Base-by-base conservation (phyloP, 2,797 vertebrate genomes). In the Orientallactaga sibirica region DNA sequence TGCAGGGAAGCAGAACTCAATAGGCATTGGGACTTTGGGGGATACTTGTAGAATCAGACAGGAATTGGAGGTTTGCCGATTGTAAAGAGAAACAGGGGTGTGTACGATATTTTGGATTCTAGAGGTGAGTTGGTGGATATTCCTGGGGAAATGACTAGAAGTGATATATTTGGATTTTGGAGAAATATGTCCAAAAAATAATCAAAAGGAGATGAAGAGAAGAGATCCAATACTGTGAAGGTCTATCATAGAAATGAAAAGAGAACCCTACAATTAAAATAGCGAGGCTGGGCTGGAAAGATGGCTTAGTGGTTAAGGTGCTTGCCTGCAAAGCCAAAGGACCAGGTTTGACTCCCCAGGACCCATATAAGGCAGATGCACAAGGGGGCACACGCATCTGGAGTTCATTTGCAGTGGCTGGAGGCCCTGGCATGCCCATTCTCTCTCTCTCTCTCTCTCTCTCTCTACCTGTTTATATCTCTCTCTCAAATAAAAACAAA, bases 1-100 rank as follows among this genome's bases (percentile, higher is more conserved):
- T 88, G 48, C 55, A 68, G 29, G 66, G 62, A 96, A 85, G 67
- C 55, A 92, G 68, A 74, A 84, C 48, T 92, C 43, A 92, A 48
- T 86, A 70, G 64, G 27, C 27, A n/a, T 27, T 91, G 43, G 55
- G 1, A 33, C 85, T 86, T 86, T 88, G 33, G 68, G 41, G 27
- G 1, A 9, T 91, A 37, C 90, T 86, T 75, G 64, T 85, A 62
- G 62, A 37, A 24, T 87, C 22, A 80, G 73, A 48, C 19, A 77
- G 25, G 25, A 88, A 82, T 88, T 74, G 78, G 62, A 79, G 76
- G 41, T 79, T 68, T 75, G 64, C 15, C 91, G 58, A 86, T 41
- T 84, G 25, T 81, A 58, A 82, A 89, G 85, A 84, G 68, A 68
- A 78, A 88, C 55, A 93, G 24, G n/a, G n/a, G 6, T 64, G 4